Base-by-base conservation (phyloP, 2,797 vertebrate species). In the Semotilus atromaculatus region DNA sequence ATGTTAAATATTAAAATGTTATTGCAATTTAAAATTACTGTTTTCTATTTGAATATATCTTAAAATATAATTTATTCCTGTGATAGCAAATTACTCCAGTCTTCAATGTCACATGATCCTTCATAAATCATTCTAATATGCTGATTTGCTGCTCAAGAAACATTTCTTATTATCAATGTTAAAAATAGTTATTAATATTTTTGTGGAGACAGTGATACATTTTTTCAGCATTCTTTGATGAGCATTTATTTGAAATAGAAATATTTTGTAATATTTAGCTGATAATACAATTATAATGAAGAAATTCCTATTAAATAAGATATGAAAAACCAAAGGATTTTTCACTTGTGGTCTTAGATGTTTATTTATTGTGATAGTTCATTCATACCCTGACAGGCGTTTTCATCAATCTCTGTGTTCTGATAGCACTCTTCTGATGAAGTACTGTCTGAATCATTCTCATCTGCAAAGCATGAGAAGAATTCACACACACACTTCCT, bases 341-440 rank as follows among this genome's bases (percentile, higher is more conserved):
- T 38, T 38, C 8, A 16, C 51, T 75, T n/a, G 31, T 40, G 53
- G 34, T 19, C 14, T 77, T 10, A 26, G 13, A 38, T 26, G 6
- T 40, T 19, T 40, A 40, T n/a, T 40, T 62, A 43, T 26, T 31
- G 13, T 34, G 10, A 26, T 40, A 11, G 5, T 82, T 82, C 16
- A 66, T 36, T 36, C 82, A 76, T 55, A 91, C 89, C 67, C 85
- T 82, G 66, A 64, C 34, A 36, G 29, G 55, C 53, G 43, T 86
- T 77, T 6, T 8, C 43, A n/a, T 75, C 31, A 4, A 29, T 26
- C 55, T 72, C 82, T 16, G 21, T 48, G 75, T 90, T 91, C 78
- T 89, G 82, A 58, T 91, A 91, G 31, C 48, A 87, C 51, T 90
- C 90, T 6, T 83, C 91, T 31, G 91, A 91, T 16, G 89, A 91